Base-by-base conservation (phyloP, 2,888 invertebrate genomes). In the Spilosoma lubricipeda region DNA sequence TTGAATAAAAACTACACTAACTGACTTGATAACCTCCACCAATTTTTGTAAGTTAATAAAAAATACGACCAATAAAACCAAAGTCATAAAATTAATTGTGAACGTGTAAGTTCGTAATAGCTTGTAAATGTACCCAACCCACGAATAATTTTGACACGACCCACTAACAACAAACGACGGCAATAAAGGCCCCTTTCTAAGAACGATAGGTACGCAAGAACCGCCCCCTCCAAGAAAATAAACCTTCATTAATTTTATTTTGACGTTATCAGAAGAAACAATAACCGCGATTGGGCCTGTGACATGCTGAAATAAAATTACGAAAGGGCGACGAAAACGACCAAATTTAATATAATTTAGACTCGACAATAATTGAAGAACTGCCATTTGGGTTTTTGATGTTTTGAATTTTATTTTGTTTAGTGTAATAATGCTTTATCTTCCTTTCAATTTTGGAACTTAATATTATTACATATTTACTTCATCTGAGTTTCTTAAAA, bases 201-300 rank as follows among this genome's bases (percentile, higher is more conserved):
- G 59, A 59, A 33, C 59, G 70, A 42, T 23, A 33, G 64, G 63
- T 23, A 30, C 30, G 23, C 66, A 59, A 36, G 68, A 73, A 59
- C 70, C 78, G 52, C 78, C 75, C 77, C 74, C 70, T 76, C 36
- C 68, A 56, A 70, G 67, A 65, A 69, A 70, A 70, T 72, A 73
- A 67, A 66, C 81, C 79, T 73, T 77, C 86, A 78, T 87, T 86
- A 81, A 85, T 84, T 83, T 86, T 85, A 83, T 86, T 86, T 82
- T 80, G 85, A 84, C 86, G 79, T 86, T 84, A 86, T 86, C 86
- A 81, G 74, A 77, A 78, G 79, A 79, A 84, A 86, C 85, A 84
- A 82, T 83, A 81, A 82, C 80, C 76, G 59, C 82, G 76, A 83
- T 86, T 81, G 79, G 77, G 74, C 72, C 78, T 75, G 77, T 75